Conservation (phyloP, 1,140 invertebrate genomes). For the Micrasema longulum region DNA sequence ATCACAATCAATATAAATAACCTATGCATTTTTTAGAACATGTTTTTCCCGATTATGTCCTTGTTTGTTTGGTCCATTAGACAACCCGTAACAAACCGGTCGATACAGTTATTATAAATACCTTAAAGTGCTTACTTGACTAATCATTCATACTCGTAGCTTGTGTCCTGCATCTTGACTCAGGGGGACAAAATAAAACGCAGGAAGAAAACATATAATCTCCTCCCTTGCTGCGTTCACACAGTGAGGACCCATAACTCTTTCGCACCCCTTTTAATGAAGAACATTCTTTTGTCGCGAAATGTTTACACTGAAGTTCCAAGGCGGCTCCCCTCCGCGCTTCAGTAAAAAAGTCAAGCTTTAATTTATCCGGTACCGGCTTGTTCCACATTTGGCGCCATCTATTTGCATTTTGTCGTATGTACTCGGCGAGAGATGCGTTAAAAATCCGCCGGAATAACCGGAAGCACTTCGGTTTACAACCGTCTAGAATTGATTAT, state of each 20-base stretch:
- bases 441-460: constrained; percentile 6
- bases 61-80: no score
- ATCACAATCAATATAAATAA: no score
- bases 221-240: constrained; percentile 10
- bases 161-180: no score
- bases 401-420: constrained; percentile 28
- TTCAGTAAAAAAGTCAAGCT: constrained; percentile 25
- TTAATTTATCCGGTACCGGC: constrained; percentile 32
- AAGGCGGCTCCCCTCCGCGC: neutral
- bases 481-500: constrained; percentile 13
- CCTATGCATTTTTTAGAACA: no score
- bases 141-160: no score
- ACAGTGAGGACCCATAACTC: constrained; percentile 20
- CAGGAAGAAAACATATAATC: constrained; percentile 16
- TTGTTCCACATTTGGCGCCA: constrained; percentile 22
- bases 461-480: constrained; percentile 17
- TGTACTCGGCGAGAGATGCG: neutral
- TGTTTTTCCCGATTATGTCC: no score
- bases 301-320: constrained; percentile 21
- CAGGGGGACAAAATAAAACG: no score
- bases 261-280: constrained; percentile 40
- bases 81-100: no score
- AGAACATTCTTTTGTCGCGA: constrained; percentile 39
- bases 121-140: no score
- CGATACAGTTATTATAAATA: no score